Percentiles rank a stretch among this genome's conserved stretches.
Evolutionary conservation across 2,113 vertebrate genomes (phyloP).

Genomic region (Gracilinanus agilis): DNA sequence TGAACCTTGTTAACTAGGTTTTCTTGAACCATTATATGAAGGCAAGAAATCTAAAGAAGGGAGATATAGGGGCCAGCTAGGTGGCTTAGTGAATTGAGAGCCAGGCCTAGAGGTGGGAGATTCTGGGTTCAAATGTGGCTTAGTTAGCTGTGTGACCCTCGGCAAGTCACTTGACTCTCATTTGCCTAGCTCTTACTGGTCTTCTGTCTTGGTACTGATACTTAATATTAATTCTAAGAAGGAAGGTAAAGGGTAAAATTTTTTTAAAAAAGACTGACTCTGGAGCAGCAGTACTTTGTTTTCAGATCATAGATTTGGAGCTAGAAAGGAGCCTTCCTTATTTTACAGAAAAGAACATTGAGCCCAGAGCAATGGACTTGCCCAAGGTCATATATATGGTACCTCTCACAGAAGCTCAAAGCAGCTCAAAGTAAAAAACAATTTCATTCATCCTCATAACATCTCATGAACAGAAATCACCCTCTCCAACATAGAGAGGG

Average conservation of each 20-base stretch:
- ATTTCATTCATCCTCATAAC: too few species aligned
- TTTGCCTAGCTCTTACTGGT: too few species aligned
- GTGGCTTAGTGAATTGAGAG: too few species aligned
- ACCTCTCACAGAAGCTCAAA: background rate
- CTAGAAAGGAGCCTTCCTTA: too few species aligned
- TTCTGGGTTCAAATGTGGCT: too few species aligned
- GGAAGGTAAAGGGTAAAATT: too few species aligned
- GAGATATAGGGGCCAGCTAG: background rate
- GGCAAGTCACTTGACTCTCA: too few species aligned
- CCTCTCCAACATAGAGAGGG: background rate
- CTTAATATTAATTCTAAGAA: too few species aligned
- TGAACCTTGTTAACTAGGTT: conserved; percentile 29
- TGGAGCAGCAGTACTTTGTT: conserved; percentile 53
- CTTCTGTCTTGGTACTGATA: too few species aligned
- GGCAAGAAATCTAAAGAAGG: background rate
- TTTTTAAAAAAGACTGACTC: too few species aligned
- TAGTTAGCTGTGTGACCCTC: too few species aligned
- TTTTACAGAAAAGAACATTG: background rate
- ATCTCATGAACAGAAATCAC: background rate
- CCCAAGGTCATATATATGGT: background rate
- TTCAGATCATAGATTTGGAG: background rate
- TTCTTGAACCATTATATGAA: background rate
- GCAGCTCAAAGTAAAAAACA: background rate
- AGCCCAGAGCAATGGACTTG: background rate
- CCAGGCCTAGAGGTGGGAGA: too few species aligned